Conservation (phyloP, 2,888 invertebrate species). For the Callinectes sapidus region DNA sequence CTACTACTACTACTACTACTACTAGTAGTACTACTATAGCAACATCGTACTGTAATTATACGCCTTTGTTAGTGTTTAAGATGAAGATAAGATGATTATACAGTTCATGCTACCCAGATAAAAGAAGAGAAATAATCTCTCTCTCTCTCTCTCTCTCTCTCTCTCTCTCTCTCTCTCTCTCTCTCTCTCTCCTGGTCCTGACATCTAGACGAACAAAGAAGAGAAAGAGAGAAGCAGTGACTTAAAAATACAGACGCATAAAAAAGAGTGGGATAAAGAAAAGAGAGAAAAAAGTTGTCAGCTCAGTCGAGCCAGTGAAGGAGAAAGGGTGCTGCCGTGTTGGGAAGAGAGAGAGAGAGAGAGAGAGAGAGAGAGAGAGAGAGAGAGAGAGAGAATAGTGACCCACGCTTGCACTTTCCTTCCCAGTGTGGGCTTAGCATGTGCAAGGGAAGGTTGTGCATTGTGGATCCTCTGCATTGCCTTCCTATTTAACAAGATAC, state of each 20-base stretch:
- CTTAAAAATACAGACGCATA: not conserved
- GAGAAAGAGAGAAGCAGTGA: not conserved
- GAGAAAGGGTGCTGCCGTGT: conserved; percentile 17
- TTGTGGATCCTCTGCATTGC: not conserved
- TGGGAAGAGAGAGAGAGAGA: not conserved
- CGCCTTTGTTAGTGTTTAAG: not conserved
- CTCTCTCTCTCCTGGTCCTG: not conserved
- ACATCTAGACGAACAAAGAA: not conserved
- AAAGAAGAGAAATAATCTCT: not conserved
- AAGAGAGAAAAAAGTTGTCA: not conserved
- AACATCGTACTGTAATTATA: not conserved
- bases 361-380: not conserved
- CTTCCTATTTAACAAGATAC: not conserved
- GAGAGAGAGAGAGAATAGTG: not conserved
- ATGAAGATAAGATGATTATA: not conserved
- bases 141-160: too few species aligned
- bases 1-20: not conserved
- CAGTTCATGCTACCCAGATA: not conserved
- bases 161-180: too few species aligned
- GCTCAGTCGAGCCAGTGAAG: not conserved
- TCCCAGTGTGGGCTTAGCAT: not conserved
- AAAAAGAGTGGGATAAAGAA: not conserved
- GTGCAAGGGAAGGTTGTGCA: conserved; percentile 10
- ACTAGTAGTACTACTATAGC: too few species aligned
- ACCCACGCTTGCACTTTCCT: not conserved